Evolutionary conservation across 2,888 invertebrate genomes (phyloP).

Genomic region (Tipula unca): DNA sequence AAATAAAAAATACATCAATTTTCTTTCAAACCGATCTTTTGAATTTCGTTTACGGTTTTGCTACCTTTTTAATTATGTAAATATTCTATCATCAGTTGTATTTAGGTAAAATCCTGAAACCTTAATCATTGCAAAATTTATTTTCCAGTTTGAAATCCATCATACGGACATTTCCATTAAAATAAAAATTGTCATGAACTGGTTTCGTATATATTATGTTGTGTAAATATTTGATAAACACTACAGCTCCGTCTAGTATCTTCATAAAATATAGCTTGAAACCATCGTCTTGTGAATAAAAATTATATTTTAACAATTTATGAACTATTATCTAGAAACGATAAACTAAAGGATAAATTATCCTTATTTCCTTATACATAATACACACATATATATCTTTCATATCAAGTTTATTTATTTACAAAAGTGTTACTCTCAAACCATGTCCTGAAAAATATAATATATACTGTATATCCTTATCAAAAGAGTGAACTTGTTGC

Average conservation of each 20-base stretch:
- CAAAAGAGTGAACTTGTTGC: neutral
- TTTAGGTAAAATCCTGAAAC: no score
- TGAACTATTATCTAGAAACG: neutral
- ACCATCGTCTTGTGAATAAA: neutral
- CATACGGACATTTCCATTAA: no score
- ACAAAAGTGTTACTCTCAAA: neutral
- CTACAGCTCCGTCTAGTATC: no score
- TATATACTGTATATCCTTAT: neutral
- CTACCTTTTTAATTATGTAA: no score
- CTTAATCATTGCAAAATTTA: no score
- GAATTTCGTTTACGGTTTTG: no score
- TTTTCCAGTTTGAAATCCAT: no score
- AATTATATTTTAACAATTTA: neutral
- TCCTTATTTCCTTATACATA: neutral
- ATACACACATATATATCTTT: neutral
- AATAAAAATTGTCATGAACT: no score
- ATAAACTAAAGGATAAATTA: neutral
- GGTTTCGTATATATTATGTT: no score
- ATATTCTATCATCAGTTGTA: no score
- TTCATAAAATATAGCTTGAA: neutral
- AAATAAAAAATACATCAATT: no score
- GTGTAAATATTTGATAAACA: neutral
- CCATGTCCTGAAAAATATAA: neutral
- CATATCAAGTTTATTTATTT: neutral
- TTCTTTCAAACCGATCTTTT: no score